Evolutionary conservation across 2,888 invertebrate species (phyloP), one percentile per base, ranked within the genome.

Genomic region (Blomia tropicalis): DNA sequence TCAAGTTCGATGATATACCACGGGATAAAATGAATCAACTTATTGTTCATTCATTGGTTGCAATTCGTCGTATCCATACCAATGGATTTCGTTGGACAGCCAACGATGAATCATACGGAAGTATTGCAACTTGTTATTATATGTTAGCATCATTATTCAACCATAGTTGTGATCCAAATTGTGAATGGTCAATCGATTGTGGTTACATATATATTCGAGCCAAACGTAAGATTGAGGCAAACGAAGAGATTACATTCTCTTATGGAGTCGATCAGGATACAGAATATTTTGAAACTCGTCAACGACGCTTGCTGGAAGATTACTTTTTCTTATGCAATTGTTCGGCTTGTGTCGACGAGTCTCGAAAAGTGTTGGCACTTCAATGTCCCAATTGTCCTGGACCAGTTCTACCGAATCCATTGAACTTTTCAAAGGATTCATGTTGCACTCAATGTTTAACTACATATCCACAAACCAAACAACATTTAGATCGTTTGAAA

Each of bases 321-420:
- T 47, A 47, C 51, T 47, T 25, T n/a, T 47, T 47, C n/a, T n/a
- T 11, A n/a, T 47, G 51, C 51, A 47, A 47, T n/a, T 47, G 51
- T n/a, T 47, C 51, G 7, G 23, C 27, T 14, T 47, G 51, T 27
- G 27, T 47, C 7, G 51, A 22, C 22, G 51, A 47, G 14, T 47
- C 23, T 27, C 56, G 51, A 27, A 7, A 14, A n/a, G 22, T 25
- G 51, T 22, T 22, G 5, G 51, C 27, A 27, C 51, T 47, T 11
- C 22, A 47, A n/a, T 47, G 51, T 27, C 22, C 51, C 51, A n/a
- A 7, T 11, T 47, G 51, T 27, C 22, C 51, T 27, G 51, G 51
- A 25, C 51, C 51, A 47, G 51, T 47, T 7, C 51, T 36, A 17
- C 36, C 17, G 7, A 36, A 36, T 36, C 36, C 36, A 36, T 36